Evolutionary conservation across 2,797 vertebrate species (phyloP).

Genomic region (Chelon labrosus): DNA sequence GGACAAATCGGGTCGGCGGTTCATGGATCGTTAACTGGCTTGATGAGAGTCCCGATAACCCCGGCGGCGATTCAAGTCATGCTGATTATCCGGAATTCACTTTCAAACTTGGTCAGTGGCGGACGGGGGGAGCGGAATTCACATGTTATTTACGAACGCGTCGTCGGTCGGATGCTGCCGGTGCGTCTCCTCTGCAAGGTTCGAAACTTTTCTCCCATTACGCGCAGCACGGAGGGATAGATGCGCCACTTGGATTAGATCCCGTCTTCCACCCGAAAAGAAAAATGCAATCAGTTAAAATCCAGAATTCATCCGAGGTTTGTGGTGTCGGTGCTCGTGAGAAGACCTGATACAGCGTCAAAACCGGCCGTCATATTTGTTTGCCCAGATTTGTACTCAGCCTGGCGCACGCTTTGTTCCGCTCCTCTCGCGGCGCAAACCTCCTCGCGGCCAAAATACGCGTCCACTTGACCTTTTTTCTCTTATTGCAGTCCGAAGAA

Average conservation of each 20-base stretch:
- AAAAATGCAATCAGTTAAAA: background rate
- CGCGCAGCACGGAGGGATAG: conserved; percentile 51
- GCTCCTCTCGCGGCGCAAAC: conserved; percentile 19
- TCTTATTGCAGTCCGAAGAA: conserved; percentile 25
- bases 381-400: conserved; percentile 30
- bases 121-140: conserved; percentile 10
- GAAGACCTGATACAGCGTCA: conserved; percentile 17
- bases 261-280: background rate
- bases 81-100: conserved; percentile 36
- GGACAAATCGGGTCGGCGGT: conserved; percentile 39
- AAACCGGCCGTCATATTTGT: conserved; percentile 57
- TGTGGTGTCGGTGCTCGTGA: background rate
- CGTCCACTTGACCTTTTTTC: conserved; percentile 38
- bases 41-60: conserved; percentile 44
- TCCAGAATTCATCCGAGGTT: conserved; percentile 45
- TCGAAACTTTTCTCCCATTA: conserved; percentile 83
- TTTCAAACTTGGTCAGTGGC: conserved; percentile 48
- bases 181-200: conserved; percentile 65
- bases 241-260: conserved; percentile 49
- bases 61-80: conserved; percentile 71
- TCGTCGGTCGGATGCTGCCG: conserved; percentile 36
- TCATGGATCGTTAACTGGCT: conserved; percentile 53
- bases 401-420: conserved; percentile 53
- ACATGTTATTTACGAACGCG: conserved; percentile 60
- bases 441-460: conserved; percentile 34